A percentile compares a stretch with the other conserved stretches of the same genome.
phyloP scores from a whole-genome alignment of 2,888 invertebrate genomes.

The Cybosia mesomella region DNA sequence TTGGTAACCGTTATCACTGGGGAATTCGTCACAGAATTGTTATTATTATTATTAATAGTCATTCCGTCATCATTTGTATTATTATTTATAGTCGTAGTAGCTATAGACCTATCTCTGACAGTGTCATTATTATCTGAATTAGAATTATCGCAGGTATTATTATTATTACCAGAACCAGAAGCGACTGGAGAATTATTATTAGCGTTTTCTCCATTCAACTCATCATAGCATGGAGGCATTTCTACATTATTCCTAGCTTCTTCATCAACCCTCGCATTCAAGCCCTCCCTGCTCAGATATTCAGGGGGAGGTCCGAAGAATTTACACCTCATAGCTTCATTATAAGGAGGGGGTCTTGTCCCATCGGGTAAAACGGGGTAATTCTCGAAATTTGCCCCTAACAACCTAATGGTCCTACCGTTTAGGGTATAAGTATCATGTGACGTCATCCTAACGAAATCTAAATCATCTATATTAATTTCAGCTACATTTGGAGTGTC shows the following conservation, averaged over 20 bases:
- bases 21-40: constrained; percentile 15
- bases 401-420: constrained; percentile 75
- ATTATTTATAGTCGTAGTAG: constrained; percentile 22
- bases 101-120: constrained; percentile 42
- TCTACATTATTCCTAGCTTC: constrained; percentile 73
- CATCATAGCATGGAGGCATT: constrained; percentile 80
- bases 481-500: constrained; percentile 79
- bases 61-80: not conserved
- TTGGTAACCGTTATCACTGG: constrained; percentile 26
- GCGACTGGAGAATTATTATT: constrained; percentile 14
- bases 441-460: constrained; percentile 69
- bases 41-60: constrained; percentile 22
- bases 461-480: constrained; percentile 71
- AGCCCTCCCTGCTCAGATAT: constrained; percentile 68
- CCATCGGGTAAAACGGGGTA: constrained; percentile 63
- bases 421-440: constrained; percentile 80
- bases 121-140: constrained; percentile 21
- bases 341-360: constrained; percentile 75
- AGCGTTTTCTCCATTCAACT: constrained; percentile 54
- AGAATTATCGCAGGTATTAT: constrained; percentile 3
- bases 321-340: constrained; percentile 76
- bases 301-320: constrained; percentile 82
- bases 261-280: constrained; percentile 63
- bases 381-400: constrained; percentile 78
- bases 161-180: constrained; percentile 24